Evolutionary conservation across 2,113 vertebrate genomes (phyloP).

Genomic region (Brachyhypopomus occidentalis): DNA sequence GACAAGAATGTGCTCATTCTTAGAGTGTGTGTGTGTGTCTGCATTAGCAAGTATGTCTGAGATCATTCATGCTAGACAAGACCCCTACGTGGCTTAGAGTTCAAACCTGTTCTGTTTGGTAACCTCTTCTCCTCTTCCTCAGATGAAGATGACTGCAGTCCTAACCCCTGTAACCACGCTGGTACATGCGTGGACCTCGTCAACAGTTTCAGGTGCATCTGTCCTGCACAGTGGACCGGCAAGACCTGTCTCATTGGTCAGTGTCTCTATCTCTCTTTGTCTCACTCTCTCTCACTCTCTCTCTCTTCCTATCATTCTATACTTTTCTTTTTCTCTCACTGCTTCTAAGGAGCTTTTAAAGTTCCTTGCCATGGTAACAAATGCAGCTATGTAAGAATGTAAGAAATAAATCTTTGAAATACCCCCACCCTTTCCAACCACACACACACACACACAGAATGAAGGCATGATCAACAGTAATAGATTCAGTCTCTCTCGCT

Average conservation of each 20-base stretch:
- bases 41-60: conserved; percentile 16
- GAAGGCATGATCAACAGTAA: not conserved
- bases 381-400: conserved; percentile 37
- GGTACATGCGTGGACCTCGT: conserved; percentile 88
- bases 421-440: conserved; percentile 29
- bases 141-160: conserved; percentile 89
- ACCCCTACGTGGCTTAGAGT: no score
- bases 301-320: conserved; percentile 5
- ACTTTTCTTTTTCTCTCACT: conserved; percentile 31
- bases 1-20: not conserved
- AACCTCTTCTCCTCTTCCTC: conserved; percentile 21
- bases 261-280: conserved; percentile 39
- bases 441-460: not conserved
- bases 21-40: conserved; percentile 8
- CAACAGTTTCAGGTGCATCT: conserved; percentile 85
- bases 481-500: not conserved
- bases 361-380: conserved; percentile 37
- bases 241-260: conserved; percentile 90
- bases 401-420: conserved; percentile 34
- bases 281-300: not conserved
- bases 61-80: not conserved
- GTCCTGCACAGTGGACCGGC: conserved; percentile 90
- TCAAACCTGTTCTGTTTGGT: not conserved
- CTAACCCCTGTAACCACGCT: conserved; percentile 86
- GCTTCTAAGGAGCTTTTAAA: no score